Evolutionary conservation across 2,113 vertebrate genomes (phyloP), one percentile per base, ranked within the genome.

Genomic region (Calonectris borealis): DNA sequence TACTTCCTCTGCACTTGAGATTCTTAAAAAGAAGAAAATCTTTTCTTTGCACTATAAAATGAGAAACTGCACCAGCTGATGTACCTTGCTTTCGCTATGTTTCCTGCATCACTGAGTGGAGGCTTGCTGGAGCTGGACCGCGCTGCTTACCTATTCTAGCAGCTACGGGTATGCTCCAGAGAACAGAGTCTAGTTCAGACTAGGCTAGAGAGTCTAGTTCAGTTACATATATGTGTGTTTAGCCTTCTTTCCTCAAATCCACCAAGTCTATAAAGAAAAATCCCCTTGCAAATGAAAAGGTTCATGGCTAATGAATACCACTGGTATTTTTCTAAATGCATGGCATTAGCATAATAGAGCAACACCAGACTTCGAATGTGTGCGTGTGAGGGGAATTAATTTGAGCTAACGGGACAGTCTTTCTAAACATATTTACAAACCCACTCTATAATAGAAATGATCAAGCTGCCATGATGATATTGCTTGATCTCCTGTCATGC

Each of bases 181-280:
- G 54, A 79, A 9, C 32, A 72, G 72, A 40, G 40, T 40, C 40
- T 40, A 40, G 40, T 11, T 40, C 40, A 40, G 40, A 40, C 40
- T 40, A 40, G 60, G 24, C 10, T 3, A 7, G 13, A 55, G 46
- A 11, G 10, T 34, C 58, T 34, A 26, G 14, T 46, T 51, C 27
- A 62, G 21, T 29, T 51, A 61, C 26, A 10, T 2, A 1, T 0
- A 4, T 11, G 16, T 13, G 14, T 2, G 0, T 29, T 71, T 88
- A 44, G 13, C 66, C 26, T 7, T 3, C n/a, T 79, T 38, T 13
- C 54, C 36, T 68, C 60, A 60, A 48, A 72, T 31, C 46, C 51
- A 24, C 16, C 4, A 5, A n/a, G 24, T 36, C 83, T 66, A 15
- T 40, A 16, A 42, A 60, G 57, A 34, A 44, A 48, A 22, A 71